phyloP scores from a whole-genome alignment of 2,113 vertebrate genomes.

The Stercorarius parasiticus region DNA sequence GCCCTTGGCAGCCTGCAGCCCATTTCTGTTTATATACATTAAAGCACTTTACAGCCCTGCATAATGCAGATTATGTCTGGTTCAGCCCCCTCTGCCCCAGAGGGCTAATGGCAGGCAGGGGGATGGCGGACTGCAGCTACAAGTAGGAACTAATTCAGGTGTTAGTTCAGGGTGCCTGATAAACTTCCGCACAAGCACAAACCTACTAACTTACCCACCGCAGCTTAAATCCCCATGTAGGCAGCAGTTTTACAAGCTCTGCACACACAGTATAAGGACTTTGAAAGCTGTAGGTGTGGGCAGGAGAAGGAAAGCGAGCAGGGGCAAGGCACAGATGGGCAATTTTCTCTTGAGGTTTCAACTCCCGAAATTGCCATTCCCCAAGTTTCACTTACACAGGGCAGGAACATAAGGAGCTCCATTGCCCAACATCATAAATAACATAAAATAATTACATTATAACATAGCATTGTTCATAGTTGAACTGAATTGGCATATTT shows the following conservation, averaged over 20 bases:
- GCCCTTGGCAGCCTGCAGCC: background rate
- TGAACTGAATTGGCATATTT: background rate
- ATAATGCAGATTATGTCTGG: background rate
- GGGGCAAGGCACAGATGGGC: background rate
- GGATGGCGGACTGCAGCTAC: too few relatives aligned
- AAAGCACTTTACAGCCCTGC: background rate
- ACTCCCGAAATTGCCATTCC: background rate
- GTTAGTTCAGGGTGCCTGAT: background rate
- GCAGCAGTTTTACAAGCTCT: background rate
- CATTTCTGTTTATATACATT: background rate
- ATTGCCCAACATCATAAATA: background rate
- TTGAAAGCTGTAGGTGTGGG: background rate
- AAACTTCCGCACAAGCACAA: background rate
- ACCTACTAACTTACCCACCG: background rate
- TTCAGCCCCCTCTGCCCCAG: background rate
- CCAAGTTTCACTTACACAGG: background rate
- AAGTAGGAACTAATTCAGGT: background rate
- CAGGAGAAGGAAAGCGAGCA: background rate
- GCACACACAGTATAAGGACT: background rate
- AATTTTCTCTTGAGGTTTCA: background rate
- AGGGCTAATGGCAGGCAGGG: fast-evolving
- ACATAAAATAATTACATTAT: background rate
- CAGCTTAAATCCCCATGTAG: background rate
- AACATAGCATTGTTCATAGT: background rate
- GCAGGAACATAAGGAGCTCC: background rate